phyloP scores from a whole-genome alignment of 2,797 vertebrate genomes.

The Rhinophrynus dorsalis region DNA sequence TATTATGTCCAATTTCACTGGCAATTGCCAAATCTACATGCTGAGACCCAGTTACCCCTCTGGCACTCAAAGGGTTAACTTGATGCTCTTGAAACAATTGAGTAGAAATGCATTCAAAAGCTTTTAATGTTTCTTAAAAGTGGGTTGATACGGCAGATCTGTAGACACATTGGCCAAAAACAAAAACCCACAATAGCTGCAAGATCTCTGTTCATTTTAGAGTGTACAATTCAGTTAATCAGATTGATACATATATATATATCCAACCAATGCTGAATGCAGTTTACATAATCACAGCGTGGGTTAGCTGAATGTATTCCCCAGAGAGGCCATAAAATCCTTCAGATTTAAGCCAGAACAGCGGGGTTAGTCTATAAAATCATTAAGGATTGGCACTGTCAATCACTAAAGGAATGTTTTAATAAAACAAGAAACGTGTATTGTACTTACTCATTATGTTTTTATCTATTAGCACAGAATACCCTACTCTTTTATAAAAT shows the following conservation, averaged over 20 bases:
- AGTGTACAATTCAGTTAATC: slow-evolving; percentile 26
- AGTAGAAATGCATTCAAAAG: too few relatives aligned
- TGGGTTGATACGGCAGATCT: not conserved
- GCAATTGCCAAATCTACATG: too few relatives aligned
- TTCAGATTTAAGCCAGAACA: slow-evolving; percentile 38
- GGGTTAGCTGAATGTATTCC: slow-evolving; percentile 34
- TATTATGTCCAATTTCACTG: too few relatives aligned
- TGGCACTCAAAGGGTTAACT: too few relatives aligned
- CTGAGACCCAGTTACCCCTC: too few relatives aligned
- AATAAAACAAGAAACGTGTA: not conserved
- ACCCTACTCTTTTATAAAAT: too few relatives aligned
- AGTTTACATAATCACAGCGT: slow-evolving; percentile 47
- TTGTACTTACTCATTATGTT: too few relatives aligned
- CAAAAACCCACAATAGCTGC: not conserved
- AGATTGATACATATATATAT: slow-evolving; percentile 6
- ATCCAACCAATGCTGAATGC: slow-evolving; percentile 25
- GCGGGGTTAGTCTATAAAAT: slow-evolving; percentile 42
- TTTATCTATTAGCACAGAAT: too few relatives aligned
- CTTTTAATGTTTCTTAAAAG: not conserved
- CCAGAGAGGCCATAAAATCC: slow-evolving; percentile 42
- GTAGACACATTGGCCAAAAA: not conserved
- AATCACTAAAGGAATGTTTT: slow-evolving; percentile 35
- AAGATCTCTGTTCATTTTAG: not conserved
- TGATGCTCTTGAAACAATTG: too few relatives aligned
- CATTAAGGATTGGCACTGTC: slow-evolving; percentile 38